phyloP scores from a whole-genome alignment of 23 tunicate species.

The Phallusia fumigata region DNA sequence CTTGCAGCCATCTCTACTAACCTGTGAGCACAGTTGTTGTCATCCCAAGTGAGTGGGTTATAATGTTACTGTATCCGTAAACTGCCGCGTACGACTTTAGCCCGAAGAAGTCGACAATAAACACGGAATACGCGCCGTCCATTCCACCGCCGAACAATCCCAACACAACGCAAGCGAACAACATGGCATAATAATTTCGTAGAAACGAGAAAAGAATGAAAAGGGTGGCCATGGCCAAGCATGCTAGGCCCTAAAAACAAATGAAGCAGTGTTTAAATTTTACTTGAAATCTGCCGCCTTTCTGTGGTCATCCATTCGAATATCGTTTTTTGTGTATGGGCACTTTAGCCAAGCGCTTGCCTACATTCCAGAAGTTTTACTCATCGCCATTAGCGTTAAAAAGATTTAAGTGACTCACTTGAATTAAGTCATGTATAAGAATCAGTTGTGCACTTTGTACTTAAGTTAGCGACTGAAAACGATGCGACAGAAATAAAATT shows the following conservation, averaged over 20 bases:
- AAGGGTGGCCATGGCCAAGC: neutral
- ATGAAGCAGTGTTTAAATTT: no score
- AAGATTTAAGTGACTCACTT: no score
- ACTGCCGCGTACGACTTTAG: constrained; percentile 23
- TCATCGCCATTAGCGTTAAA: no score
- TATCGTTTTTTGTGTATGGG: no score
- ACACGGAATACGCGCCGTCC: constrained; percentile 30
- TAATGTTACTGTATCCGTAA: constrained; percentile 15
- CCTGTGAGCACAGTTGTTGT: neutral
- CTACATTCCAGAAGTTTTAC: no score
- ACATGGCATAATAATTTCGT: constrained; percentile 1
- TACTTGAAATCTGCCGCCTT: constrained; percentile 12
- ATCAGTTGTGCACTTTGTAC: no score
- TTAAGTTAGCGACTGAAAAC: no score
- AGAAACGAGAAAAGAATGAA: constrained; percentile 7
- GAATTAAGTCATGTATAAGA: no score
- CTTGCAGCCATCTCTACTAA: neutral
- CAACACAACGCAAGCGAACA: constrained; percentile 11
- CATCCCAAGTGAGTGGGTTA: neutral
- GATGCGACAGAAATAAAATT: no score
- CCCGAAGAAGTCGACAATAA: constrained; percentile 31
- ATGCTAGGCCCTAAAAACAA: neutral
- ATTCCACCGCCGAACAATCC: constrained; percentile 24
- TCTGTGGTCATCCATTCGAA: no score
- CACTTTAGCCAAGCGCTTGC: no score